phyloP scores from a whole-genome alignment of 2,888 invertebrate genomes.

The Drosophila mimica region DNA sequence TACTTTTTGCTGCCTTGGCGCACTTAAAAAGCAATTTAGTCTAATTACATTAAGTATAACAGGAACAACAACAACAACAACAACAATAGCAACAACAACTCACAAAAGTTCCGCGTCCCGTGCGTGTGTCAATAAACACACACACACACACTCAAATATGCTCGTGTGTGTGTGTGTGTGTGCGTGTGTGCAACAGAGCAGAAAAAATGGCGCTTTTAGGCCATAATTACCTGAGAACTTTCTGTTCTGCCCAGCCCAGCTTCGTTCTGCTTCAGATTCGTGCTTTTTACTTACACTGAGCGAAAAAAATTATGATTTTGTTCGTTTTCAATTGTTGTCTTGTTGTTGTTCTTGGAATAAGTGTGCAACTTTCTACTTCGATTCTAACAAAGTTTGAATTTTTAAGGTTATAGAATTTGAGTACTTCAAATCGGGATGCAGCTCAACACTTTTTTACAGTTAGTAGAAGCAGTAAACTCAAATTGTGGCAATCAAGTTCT shows the following conservation, averaged over 20 bases:
- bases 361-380: neutral
- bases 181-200: conserved; percentile 27
- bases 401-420: neutral
- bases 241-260: conserved; percentile 41
- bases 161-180: conserved; percentile 12
- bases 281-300: conserved; percentile 13
- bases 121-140: conserved; percentile 78
- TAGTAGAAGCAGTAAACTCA: neutral
- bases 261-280: conserved; percentile 16
- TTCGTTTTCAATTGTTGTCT: too few relatives aligned
- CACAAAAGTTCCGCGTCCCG: conserved; percentile 54
- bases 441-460: neutral
- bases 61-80: conserved; percentile 26
- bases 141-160: conserved; percentile 36
- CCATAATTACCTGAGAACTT: conserved; percentile 81
- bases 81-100: conserved; percentile 27
- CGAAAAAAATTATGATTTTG: neutral
- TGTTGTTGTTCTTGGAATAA: neutral
- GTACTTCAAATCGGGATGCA: neutral
- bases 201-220: conserved; percentile 76
- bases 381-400: neutral
- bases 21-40: conserved; percentile 81
- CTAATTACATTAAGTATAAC: conserved; percentile 78
- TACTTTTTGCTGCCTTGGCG: conserved; percentile 58
- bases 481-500: neutral